Percentiles rank a stretch among this genome's conserved stretches.
Evolutionary conservation across 1,140 invertebrate species (phyloP).

Genomic region (Lordiphosa stackelbergi): DNA sequence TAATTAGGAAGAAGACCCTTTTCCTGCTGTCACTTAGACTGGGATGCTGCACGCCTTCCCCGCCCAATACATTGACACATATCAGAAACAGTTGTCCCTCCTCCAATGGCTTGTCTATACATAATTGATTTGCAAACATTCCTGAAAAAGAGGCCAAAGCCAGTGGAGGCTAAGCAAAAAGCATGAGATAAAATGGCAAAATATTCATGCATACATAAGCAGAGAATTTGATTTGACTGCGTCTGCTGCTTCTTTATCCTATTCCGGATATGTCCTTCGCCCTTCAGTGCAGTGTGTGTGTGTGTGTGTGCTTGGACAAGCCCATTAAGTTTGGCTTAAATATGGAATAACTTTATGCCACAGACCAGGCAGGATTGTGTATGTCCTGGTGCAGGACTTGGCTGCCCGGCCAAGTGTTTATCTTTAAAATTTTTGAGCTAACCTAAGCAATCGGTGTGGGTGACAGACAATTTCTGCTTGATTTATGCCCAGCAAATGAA

Average conservation of each 20-base stretch:
- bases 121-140: slow-evolving; percentile 50
- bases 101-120: slow-evolving; percentile 2
- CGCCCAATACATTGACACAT: slow-evolving; percentile 29
- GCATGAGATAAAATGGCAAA: slow-evolving; percentile 30
- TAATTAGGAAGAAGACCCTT: slow-evolving; percentile 36
- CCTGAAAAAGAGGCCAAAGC: not conserved
- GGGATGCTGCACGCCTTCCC: no score
- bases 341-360: slow-evolving; percentile 39
- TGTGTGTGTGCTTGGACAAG: slow-evolving; percentile 24
- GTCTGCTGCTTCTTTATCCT: not conserved
- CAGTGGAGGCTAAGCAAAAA: slow-evolving; percentile 17
- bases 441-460: slow-evolving; percentile 22
- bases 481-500: slow-evolving; percentile 62
- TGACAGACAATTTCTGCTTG: slow-evolving; percentile 44
- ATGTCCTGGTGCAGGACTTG: not conserved
- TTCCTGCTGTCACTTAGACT: slow-evolving; percentile 27
- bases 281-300: not conserved
- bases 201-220: slow-evolving; percentile 52
- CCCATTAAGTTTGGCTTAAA: slow-evolving; percentile 59
- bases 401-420: slow-evolving; percentile 41
- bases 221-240: slow-evolving; percentile 32
- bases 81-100: slow-evolving; percentile 25
- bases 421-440: slow-evolving; percentile 56
- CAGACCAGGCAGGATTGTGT: slow-evolving; percentile 5
- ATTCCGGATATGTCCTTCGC: not conserved